Base-by-base conservation (phyloP, 2,888 invertebrate species). In the Xestia c-nigrum region DNA sequence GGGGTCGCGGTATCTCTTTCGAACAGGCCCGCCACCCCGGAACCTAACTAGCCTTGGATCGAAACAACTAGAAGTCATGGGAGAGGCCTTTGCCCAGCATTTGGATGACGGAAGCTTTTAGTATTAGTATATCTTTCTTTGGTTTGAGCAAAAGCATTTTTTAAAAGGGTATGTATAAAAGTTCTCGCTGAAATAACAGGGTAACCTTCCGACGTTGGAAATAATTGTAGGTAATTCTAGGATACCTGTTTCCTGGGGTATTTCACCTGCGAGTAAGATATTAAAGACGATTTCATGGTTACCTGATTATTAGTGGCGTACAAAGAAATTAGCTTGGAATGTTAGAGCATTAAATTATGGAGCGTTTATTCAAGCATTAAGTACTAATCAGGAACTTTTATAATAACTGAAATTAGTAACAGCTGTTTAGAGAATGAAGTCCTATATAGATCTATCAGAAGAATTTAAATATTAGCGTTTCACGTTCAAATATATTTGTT, bases 191-290 rank as follows among this genome's bases (percentile, higher is more conserved):
- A 1, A 43, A n/a, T 43, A 73, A 31, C 5, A n/a, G 5, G 12
- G 16, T 50, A 31, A 9, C 3, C 40, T 19, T 10, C 10, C 57
- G 19, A 43, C 31, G 19, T 6, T 4, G 31, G 14, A 47, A 55
- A 52, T 78, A 76, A 71, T 75, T 67, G 67, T 31, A 31, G 19
- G 40, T 31, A 9, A 59, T 75, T 75, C 50, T 43, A 67, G 67
- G 3, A 47, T 47, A 46, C 12, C 14, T 43, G 64, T 21, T 66
- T n/a, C 31, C 31, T 19, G 31, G 16, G 5, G 19, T 9, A 52
- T 31, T 5, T 5, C 43, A 76, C 50, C 68, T 68, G 43, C 61
- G 14, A 55, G 19, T 31, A n/a, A 19, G 31, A n/a, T 46, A 55
- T 24, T 75, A n/a, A 52, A 6, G 12, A 21, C 38, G 21, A 75